These are phyloP conservation scores for Andrena hattorfiana DNA, from an alignment of 2,888 invertebrate genomes.

Conservation along the genomic window DNA sequence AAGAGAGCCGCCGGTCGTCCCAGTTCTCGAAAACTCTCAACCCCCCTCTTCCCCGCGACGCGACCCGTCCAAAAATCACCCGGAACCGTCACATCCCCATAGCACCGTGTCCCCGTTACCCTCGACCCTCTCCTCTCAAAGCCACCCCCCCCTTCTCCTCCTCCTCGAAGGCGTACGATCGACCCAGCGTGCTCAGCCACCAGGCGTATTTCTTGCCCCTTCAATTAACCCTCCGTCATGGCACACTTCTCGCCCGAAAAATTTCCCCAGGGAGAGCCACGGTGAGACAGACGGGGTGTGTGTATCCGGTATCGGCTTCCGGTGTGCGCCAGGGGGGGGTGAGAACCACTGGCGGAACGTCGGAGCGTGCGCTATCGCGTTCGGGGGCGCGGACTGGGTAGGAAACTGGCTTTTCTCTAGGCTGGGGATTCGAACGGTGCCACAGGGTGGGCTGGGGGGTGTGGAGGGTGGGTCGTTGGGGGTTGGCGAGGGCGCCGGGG, in stretches of 20 bases:
- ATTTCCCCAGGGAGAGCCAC: conserved; percentile 54
- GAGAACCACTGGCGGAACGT: conserved; percentile 48
- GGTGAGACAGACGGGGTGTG: conserved; percentile 1
- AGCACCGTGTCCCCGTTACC: conserved; percentile 26
- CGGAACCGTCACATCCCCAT: conserved; percentile 23
- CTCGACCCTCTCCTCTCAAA: not conserved
- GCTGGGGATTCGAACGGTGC: conserved; percentile 62
- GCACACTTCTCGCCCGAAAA: conserved; percentile 46
- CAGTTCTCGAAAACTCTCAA: not conserved
- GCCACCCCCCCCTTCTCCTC: no score
- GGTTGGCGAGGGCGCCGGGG: conserved; percentile 44
- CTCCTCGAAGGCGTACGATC: conserved; percentile 1
- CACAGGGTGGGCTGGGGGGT: conserved; percentile 35
- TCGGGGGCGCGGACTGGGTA: conserved; percentile 67
- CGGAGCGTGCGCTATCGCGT: conserved; percentile 64
- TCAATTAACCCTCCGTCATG: conserved; percentile 53
- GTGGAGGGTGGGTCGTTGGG: conserved; percentile 33
- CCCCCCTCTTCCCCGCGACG: not conserved
- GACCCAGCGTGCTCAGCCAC: not conserved
- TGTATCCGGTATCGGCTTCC: conserved; percentile 3
- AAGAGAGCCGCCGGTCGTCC: not conserved
- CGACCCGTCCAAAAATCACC: conserved; percentile 14
- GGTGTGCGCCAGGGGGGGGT: conserved; percentile 9
- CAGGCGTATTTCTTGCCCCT: conserved; percentile 25
- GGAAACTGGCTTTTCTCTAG: conserved; percentile 56